Evolutionary conservation across 2,888 invertebrate species (phyloP), one percentile per base, ranked within the genome.

Genomic region (Pristionchus fissidentatus): DNA sequence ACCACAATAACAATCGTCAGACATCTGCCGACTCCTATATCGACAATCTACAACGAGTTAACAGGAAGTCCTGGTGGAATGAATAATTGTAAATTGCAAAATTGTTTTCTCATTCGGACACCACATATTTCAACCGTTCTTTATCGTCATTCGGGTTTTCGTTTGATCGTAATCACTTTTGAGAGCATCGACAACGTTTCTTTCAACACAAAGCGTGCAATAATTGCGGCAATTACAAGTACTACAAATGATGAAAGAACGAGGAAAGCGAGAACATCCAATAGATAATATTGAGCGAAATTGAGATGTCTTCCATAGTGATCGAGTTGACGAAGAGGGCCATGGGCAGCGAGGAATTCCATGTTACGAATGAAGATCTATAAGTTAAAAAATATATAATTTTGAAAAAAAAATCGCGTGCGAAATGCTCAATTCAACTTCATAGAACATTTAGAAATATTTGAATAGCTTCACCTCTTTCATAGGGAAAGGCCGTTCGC

Each of bases 301-400:
- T 81, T 81, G 3, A 81, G 22, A n/a, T 81, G 62, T 32, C 62
- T 29, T 46, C 80, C 80, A 32, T 46, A 81, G 8, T 81, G 80
- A 8, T 62, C 46, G 15, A 81, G 26, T 46, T 81, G 80, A 1
- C 46, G 29, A 10, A 81, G 62, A 46, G 80, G 80, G 8, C 80
- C 80, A 38, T 81, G 62, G 4, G 15, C 29, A 15, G 80, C 80
- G 32, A 81, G 80, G 46, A 81, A 81, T 62, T 81, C 80, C 80
- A 81, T 81, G 62, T 81, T 81, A 7, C 62, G 62, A 5, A 81
- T 32, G 46, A 81, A 62, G 4, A 81, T 29, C 80, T 81, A 32
- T 5, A 79, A 52, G 29, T 78, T 13, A n/a, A n/a, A n/a, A n/a
- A n/a, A n/a, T n/a, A n/a, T n/a, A n/a, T 57, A 15, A 57, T 26